phyloP scores from a whole-genome alignment of 2,113 vertebrate genomes.

The Callopanchax toddi region DNA sequence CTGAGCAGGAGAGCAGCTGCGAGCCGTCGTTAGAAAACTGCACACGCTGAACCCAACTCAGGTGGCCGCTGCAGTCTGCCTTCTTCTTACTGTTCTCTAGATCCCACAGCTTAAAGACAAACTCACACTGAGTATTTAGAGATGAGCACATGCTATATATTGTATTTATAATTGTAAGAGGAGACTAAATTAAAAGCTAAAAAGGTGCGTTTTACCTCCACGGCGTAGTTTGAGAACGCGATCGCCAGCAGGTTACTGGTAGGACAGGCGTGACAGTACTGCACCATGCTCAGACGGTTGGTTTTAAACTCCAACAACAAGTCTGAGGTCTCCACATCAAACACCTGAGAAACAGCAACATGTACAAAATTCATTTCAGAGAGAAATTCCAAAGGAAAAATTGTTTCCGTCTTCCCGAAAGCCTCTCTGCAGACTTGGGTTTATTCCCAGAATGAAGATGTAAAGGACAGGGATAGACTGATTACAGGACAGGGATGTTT shows the following conservation, averaged over 20 bases:
- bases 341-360: conserved; percentile 79
- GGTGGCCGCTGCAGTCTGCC: conserved; percentile 92
- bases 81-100: conserved; percentile 86
- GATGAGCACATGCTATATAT: too few species aligned
- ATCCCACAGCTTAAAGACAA: conserved; percentile 87
- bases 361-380: neutral
- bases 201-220: conserved; percentile 83
- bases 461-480: conserved; percentile 20
- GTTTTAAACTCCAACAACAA: conserved; percentile 83
- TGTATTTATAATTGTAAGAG: too few species aligned
- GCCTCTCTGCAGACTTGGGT: neutral
- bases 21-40: conserved; percentile 91
- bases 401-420: conserved; percentile 2
- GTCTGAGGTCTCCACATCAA: conserved; percentile 79
- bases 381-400: too few species aligned
- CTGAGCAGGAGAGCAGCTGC: conserved; percentile 92
- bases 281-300: conserved; percentile 86
- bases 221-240: conserved; percentile 90
- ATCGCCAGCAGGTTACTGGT: conserved; percentile 86
- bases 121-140: conserved; percentile 2
- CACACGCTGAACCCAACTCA: conserved; percentile 94
- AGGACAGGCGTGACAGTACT: conserved; percentile 89
- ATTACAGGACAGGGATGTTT: conserved; percentile 26
- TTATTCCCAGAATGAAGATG: conserved; percentile 18
- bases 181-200: neutral